Percentiles rank a stretch among this genome's conserved stretches.
Evolutionary conservation across 2,797 vertebrate genomes (phyloP).

Genomic region (Chiroxiphia lanceolata): DNA sequence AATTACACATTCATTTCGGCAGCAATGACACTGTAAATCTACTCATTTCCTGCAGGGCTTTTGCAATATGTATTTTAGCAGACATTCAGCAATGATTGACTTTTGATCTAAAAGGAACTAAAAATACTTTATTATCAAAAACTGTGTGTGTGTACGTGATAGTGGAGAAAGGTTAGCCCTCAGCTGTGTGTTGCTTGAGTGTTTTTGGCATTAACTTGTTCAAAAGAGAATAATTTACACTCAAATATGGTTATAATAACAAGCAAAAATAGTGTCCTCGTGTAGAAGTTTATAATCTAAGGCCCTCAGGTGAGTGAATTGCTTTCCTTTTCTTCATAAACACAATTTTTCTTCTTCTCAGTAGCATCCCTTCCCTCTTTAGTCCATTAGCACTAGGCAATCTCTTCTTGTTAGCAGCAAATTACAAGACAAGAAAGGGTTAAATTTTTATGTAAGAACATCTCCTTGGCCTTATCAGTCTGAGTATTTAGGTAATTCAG

Average conservation of each 20-base stretch:
- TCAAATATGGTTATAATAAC: not conserved
- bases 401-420: not conserved
- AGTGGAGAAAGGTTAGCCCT: not conserved
- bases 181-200: not conserved
- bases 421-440: not conserved
- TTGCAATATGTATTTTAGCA: slow-evolving; percentile 43
- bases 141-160: not conserved
- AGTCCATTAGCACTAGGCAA: not conserved
- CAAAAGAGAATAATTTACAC: not conserved
- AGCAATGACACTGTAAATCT: slow-evolving; percentile 38
- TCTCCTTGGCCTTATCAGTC: not conserved
- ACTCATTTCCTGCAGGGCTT: slow-evolving; percentile 44
- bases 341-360: not conserved
- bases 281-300: not conserved
- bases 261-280: not conserved
- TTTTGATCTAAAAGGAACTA: slow-evolving; percentile 43
- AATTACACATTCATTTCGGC: slow-evolving; percentile 46
- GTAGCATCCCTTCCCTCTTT: not conserved
- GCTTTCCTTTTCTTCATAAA: not conserved
- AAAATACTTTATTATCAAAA: slow-evolving; percentile 32
- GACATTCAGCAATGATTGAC: slow-evolving; percentile 10
- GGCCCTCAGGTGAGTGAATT: not conserved
- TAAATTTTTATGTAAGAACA: not conserved
- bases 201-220: not conserved
- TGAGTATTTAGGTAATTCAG: not conserved